These are phyloP conservation scores for Arbacia lixula DNA, from an alignment of 53 echinoderm and acorn worm species.

Conservation along the genomic window DNA sequence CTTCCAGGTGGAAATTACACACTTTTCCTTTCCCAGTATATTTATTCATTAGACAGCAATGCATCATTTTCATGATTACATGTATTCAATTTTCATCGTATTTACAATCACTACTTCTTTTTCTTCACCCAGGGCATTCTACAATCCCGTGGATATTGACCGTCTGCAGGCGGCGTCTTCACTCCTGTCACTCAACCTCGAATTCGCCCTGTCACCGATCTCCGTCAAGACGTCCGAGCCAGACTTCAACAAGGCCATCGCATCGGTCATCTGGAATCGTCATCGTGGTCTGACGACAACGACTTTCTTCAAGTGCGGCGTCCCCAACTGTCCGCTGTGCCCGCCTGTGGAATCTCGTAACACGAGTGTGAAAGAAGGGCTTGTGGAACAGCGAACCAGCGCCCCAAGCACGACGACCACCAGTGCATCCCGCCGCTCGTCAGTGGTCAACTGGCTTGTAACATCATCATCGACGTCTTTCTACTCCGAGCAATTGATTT, in stretches of 20 bases:
- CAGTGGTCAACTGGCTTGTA: conserved; percentile 47
- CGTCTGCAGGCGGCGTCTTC: conserved; percentile 39
- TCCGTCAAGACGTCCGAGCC: conserved; percentile 17
- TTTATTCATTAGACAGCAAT: background rate
- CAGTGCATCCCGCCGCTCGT: conserved; percentile 17
- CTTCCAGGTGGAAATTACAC: background rate
- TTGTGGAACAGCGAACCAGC: background rate
- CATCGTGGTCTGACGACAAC: background rate
- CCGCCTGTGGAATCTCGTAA: background rate
- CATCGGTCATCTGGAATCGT: conserved; percentile 43
- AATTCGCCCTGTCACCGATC: conserved; percentile 22
- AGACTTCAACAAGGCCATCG: conserved; percentile 45
- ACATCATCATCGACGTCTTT: conserved; percentile 17
- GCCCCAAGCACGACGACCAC: background rate
- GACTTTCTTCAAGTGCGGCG: conserved; percentile 37
- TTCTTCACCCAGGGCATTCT: background rate
- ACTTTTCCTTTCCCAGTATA: background rate
- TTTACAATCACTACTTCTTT: background rate
- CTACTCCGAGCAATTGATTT: too few relatives aligned
- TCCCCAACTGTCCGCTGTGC: conserved; percentile 38
- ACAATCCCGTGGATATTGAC: background rate
- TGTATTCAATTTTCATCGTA: background rate
- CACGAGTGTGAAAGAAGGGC: background rate
- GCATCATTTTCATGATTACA: background rate
- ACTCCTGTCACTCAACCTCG: conserved; percentile 1